Evolutionary conservation across 30 jellyfish, hydroid and myxozoan genomes (phyloP).

Genomic region (Aurelia sp.): DNA sequence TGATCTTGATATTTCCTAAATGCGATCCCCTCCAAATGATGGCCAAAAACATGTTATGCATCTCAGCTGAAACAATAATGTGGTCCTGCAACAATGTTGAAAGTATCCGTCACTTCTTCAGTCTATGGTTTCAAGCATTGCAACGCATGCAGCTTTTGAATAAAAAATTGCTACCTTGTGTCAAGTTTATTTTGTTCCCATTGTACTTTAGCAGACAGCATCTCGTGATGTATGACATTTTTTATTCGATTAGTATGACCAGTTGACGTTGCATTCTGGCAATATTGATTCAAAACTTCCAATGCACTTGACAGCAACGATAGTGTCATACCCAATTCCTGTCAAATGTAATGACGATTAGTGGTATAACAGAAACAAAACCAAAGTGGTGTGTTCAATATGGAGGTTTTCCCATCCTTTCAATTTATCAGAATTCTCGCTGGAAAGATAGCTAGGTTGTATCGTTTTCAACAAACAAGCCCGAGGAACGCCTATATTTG

Average conservation of each 20-base stretch:
- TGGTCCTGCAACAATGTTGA: too few relatives aligned
- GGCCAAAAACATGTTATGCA: too few relatives aligned
- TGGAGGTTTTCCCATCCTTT: too few relatives aligned
- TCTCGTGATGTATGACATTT: conserved; percentile 86
- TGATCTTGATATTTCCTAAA: too few relatives aligned
- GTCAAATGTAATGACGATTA: background rate
- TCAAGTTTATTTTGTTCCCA: conserved; percentile 73
- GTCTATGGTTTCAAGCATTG: background rate
- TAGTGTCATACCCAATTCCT: conserved; percentile 39
- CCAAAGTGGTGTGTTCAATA: too few relatives aligned
- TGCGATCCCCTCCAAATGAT: too few relatives aligned
- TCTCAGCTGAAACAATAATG: too few relatives aligned
- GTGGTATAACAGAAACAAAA: too few relatives aligned
- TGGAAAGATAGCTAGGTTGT: too few relatives aligned
- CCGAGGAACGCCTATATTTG: too few relatives aligned
- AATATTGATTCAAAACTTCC: conserved; percentile 64
- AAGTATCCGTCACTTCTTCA: background rate
- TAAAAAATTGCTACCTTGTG: conserved; percentile 8
- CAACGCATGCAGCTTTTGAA: background rate
- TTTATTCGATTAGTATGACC: conserved; percentile 76
- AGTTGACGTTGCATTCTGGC: conserved; percentile 65
- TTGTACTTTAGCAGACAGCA: conserved; percentile 77
- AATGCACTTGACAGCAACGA: conserved; percentile 47
- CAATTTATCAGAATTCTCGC: too few relatives aligned
- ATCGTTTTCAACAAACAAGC: too few relatives aligned